Base-by-base conservation (phyloP, 2,113 vertebrate genomes). In the Thymallus thymallus region DNA sequence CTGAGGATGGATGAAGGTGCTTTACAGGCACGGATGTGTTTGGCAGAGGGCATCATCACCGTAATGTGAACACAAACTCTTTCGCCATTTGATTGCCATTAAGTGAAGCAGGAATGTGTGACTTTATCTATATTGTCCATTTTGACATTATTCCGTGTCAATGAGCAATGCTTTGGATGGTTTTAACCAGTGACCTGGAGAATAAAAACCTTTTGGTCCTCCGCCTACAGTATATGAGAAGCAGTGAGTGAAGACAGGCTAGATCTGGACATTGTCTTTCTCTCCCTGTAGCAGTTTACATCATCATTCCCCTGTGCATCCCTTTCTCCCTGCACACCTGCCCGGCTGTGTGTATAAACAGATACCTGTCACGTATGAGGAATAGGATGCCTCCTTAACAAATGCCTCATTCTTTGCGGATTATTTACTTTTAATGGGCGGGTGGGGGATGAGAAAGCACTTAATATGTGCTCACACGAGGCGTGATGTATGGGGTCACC, bases 341-440 rank as follows among this genome's bases (percentile, higher is more conserved):
- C 76, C 55, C 56, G 9, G 63, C 81, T 73, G 62, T 78, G 79
- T 74, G 84, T 72, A 77, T 77, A 82, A 86, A 90, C 87, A 91
- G 90, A 92, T 87, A 88, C 83, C 90, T 92, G 90, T 91, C 89
- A 88, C 30, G 4, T 88, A 56, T 91, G 91, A 92, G 76, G 88
- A 87, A 92, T 91, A 66, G 87, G 48, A 68, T 3, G 56, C 69
- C 85, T 88, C 77, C 73, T 80, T 76, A 82, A 84, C 87, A 80
- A 84, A 87, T 76, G 89, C 84, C 88, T 89, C 89, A 81, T 91
- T 88, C 86, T 85, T 75, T 67, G 73, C 68, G 74, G 89, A 90
- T 92, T 92, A 92, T 92, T 92, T 92, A 92, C 90, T 90, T 92
- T 91, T 91, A 92, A 92, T 91, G 88, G 89, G 85, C 71, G 78